A percentile compares a stretch with the other conserved stretches of the same genome.
phyloP scores from a whole-genome alignment of 1,140 invertebrate species.

The Ptiloglossa arizonensis region DNA sequence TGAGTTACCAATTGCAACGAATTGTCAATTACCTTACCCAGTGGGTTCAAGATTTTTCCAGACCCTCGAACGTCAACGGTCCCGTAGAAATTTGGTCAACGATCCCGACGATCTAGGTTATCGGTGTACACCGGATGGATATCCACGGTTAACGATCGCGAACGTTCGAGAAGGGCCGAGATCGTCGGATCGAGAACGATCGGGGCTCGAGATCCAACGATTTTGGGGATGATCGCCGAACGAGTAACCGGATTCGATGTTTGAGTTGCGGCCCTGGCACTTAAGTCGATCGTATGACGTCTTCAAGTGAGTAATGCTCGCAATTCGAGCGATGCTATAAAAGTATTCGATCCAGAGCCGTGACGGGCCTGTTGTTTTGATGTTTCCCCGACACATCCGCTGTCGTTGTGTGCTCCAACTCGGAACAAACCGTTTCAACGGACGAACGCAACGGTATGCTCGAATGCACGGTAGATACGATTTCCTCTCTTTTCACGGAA shows the following conservation, averaged over 20 bases:
- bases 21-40: constrained; percentile 23
- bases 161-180: background rate
- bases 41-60: constrained; percentile 18
- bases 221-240: background rate
- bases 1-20: constrained; percentile 30
- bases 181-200: background rate
- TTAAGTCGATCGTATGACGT: constrained; percentile 62
- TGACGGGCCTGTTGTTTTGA: constrained; percentile 60
- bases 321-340: constrained; percentile 65
- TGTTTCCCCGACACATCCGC: constrained; percentile 45
- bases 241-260: background rate
- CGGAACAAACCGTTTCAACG: background rate
- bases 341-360: constrained; percentile 63
- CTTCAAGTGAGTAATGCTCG: constrained; percentile 69
- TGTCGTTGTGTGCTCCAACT: constrained; percentile 7
- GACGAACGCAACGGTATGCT: background rate
- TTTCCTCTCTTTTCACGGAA: background rate
- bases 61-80: background rate
- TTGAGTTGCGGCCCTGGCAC: constrained; percentile 59
- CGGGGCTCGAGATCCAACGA: background rate
- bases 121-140: background rate
- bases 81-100: background rate
- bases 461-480: too few species aligned
- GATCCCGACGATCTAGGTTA: background rate
- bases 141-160: background rate